Base-by-base conservation (phyloP, 2,888 invertebrate species). In the Alloplasta piceator region DNA sequence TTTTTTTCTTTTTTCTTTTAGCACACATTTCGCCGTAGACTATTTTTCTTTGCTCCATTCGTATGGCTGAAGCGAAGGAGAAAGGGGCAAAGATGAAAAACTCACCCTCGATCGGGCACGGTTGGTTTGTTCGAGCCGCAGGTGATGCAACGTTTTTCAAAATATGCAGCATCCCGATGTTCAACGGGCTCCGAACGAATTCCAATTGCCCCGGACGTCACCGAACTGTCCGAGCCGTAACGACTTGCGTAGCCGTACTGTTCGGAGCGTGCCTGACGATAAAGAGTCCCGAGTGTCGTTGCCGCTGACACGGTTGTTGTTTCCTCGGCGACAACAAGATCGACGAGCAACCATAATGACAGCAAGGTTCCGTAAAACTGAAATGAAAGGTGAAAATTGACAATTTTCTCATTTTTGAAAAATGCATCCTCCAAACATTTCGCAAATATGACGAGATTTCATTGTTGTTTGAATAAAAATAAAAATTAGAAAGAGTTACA, bases 61-160 rank as follows among this genome's bases (percentile, higher is more conserved):
- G 26, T 26, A 26, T 26, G 26, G 26, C 26, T 26, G 26, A 26
- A 26, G 26, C 3, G 26, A 26, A 26, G 26, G 26, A 26, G 1
- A 26, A 26, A 26, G 26, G 26, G 26, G 26, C 14, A 60, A 16
- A 14, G 55, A 74, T 52, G 55, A 36, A 52, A 82, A 73, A 85
- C 84, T 84, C 73, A 85, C 85, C 84, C 83, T 76, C 82, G 78
- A 81, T 84, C 86, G 46, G 84, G 63, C 50, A 84, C 82, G 7
- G 84, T 80, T 52, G 89, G 85, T 84, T 89, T 90, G 82, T 83
- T 86, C 41, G 88, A 88, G 82, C 89, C 90, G 83, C 90, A 90
- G 83, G 90, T 90, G 86, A 90, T 89, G 85, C 90, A 90, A 64
- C 90, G 88, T 68, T 89, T 88, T 85, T 90, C 89, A 82, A 86